Base-by-base conservation (phyloP, 2,888 invertebrate species). In the Rhagium mordax region DNA sequence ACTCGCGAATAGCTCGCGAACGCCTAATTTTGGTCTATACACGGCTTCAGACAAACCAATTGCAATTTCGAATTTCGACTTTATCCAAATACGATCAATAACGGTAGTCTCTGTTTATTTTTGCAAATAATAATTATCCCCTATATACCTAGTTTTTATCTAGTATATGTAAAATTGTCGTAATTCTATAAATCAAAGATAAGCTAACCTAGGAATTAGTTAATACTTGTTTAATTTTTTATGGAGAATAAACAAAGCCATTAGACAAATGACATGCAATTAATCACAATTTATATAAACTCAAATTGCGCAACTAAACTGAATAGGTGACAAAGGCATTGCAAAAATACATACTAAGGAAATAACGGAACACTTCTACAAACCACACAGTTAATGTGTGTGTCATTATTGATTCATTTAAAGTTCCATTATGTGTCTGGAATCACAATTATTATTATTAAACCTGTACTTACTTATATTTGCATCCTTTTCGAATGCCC, bases 271-370 rank as follows among this genome's bases (percentile, higher is more conserved):
- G 66, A 27, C 65, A 15, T 18, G 61, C 57, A 65, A 76, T 76
- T 76, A 76, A 76, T 76, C 76, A 75, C 59, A 51, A 74, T 76
- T 74, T 74, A 66, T 69, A 74, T 72, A 76, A 76, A 70, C 70
- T 59, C 48, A 55, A 57, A 67, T 72, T 64, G 72, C 73, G 49
- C 57, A 64, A 64, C 51, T 49, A 49, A 64, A 51, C 51, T 64
- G 64, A 49, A 64, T 49, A 48, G 20, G 48, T 61, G 49, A 24
- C 51, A 29, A 59, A 29, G 29, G 59, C 24, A 27, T 27, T 55
- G 27, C 27, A 27, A 27, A 15, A 24, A 55, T 55, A 15, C 7
- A 55, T n/a, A 13, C 55, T 21, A 15, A 15, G 15, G 27, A 27
- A 55, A 55, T 55, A 55, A 55, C 55, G n/a, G 53, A 27, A 27